phyloP scores from a whole-genome alignment of 2,888 invertebrate species.

The Norana najaformis region DNA sequence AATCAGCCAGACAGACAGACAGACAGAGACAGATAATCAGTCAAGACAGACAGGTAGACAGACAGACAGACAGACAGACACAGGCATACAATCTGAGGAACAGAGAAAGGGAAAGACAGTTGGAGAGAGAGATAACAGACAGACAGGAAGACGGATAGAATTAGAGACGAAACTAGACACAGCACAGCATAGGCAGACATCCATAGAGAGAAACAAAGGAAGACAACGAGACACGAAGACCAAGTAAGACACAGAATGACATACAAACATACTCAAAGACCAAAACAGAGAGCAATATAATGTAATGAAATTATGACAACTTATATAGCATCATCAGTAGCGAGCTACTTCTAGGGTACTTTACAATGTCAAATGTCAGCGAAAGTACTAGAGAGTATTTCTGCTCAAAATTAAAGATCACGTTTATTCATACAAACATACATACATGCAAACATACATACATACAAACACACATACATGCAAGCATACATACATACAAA shows the following conservation, averaged over 20 bases:
- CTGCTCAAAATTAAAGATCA: no score
- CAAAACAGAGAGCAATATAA: neutral
- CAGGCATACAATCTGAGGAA: neutral
- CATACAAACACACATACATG: conserved; percentile 35
- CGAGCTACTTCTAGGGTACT: no score
- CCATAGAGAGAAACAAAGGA: neutral
- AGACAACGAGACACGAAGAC: neutral
- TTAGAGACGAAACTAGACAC: neutral
- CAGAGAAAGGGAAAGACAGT: neutral
- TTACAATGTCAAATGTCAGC: no score
- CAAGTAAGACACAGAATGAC: neutral
- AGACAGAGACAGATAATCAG: neutral
- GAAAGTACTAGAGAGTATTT: no score
- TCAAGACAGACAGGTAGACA: neutral
- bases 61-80: neutral
- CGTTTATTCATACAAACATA: neutral
- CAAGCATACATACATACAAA: conserved; percentile 34
- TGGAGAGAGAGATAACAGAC: neutral
- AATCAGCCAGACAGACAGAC: neutral
- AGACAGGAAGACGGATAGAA: neutral
- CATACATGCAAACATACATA: conserved; percentile 29
- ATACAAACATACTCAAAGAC: neutral
- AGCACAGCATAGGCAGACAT: neutral
- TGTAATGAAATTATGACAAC: no score
- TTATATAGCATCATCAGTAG: no score